Evolutionary conservation across 2,888 invertebrate genomes (phyloP).

Genomic region (Bruchidius siliquastri): DNA sequence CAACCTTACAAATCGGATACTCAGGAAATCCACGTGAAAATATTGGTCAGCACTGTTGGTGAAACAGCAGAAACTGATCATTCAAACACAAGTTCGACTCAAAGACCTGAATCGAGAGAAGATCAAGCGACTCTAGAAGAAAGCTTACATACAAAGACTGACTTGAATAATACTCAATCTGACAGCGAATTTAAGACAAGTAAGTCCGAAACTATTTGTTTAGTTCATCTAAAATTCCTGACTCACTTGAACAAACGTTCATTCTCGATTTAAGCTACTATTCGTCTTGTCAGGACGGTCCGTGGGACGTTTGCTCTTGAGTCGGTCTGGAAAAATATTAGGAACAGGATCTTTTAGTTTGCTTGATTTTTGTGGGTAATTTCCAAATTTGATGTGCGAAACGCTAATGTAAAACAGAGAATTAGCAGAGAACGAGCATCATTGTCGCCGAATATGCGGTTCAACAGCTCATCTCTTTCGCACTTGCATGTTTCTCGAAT

Average conservation of each 20-base stretch:
- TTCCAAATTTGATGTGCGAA: no score
- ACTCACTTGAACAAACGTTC: neutral
- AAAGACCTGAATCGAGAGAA: neutral
- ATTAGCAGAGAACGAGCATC: no score
- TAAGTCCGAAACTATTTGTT: conserved; percentile 3
- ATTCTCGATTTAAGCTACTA: no score
- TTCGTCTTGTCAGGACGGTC: no score
- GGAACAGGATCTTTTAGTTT: no score
- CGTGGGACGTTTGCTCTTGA: no score
- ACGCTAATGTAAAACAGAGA: no score
- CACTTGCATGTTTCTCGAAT: no score
- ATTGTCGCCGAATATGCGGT: no score
- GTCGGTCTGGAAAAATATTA: no score
- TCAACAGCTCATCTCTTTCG: no score
- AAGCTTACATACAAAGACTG: neutral
- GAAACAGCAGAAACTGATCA: neutral
- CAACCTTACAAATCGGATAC: neutral
- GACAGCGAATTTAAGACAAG: conserved; percentile 3
- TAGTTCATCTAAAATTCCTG: neutral
- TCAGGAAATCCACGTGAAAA: neutral
- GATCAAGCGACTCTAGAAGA: neutral
- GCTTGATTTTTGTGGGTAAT: no score
- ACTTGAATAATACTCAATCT: neutral
- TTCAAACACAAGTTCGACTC: neutral
- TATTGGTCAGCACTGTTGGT: neutral